A percentile compares a stretch with the other conserved stretches of the same genome.
phyloP scores from a whole-genome alignment of 1,140 invertebrate genomes.

The Gryon sp. region DNA sequence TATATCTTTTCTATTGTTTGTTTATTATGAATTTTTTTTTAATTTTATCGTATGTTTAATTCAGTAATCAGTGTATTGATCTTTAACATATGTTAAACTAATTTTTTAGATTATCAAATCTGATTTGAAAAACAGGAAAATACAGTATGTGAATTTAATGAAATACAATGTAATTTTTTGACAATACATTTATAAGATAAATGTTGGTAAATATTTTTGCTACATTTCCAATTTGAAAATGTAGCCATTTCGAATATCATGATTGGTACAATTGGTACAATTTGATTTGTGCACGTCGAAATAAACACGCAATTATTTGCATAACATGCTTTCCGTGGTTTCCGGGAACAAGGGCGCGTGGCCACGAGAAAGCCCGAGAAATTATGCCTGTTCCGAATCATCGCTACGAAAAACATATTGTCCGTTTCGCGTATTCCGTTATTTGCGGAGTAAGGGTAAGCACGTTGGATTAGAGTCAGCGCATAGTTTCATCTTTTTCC shows the following conservation, averaged over 20 bases:
- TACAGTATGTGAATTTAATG: too few relatives aligned
- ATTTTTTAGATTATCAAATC: too few relatives aligned
- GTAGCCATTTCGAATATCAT: constrained; percentile 2
- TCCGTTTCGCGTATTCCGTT: constrained; percentile 52
- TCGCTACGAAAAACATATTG: constrained; percentile 56
- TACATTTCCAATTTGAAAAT: neutral
- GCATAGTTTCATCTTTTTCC: constrained; percentile 5
- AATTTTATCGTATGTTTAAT: too few relatives aligned
- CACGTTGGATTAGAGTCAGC: constrained; percentile 29
- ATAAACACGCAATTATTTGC: constrained; percentile 58
- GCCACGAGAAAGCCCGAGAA: constrained; percentile 55
- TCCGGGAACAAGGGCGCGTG: constrained; percentile 61
- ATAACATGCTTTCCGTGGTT: constrained; percentile 58
- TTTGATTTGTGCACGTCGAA: constrained; percentile 20
- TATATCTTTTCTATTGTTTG: too few relatives aligned
- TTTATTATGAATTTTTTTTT: too few relatives aligned
- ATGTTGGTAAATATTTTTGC: neutral
- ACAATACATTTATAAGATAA: too few relatives aligned
- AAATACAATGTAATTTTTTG: too few relatives aligned
- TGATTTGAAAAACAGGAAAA: too few relatives aligned
- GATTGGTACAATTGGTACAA: constrained; percentile 18
- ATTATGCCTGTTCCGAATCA: constrained; percentile 50
- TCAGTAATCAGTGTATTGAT: too few relatives aligned
- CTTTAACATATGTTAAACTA: too few relatives aligned
- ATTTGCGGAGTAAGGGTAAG: constrained; percentile 51